Conservation (phyloP, 2,113 vertebrate genomes). For the Ondatra zibethicus region DNA sequence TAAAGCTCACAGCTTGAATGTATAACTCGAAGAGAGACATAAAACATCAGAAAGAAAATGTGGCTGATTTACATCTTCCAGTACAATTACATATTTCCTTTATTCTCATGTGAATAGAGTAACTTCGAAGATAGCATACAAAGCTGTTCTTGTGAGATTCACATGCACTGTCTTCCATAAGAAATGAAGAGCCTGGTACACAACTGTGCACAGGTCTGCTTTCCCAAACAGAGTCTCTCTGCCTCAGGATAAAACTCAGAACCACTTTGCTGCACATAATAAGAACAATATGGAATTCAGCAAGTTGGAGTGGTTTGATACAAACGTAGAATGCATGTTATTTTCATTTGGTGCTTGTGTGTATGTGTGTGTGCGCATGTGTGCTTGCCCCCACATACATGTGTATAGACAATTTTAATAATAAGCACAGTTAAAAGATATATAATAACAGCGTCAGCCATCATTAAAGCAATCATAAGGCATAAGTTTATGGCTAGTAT, state of each 20-base stretch:
- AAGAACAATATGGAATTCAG: not conserved
- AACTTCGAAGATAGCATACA: not conserved
- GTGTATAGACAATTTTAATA: not conserved
- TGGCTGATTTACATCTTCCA: not conserved
- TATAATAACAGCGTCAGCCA: not conserved
- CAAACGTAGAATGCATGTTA: not conserved
- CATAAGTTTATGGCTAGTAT: not conserved
- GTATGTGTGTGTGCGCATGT: not conserved
- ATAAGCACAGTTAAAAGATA: not conserved
- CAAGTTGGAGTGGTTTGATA: not conserved
- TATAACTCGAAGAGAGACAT: not conserved
- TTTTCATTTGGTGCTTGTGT: not conserved
- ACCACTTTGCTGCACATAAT: not conserved
- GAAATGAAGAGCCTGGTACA: accelerated
- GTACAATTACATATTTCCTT: not conserved
- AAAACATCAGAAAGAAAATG: not conserved
- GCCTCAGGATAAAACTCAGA: not conserved
- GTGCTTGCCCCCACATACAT: too few species aligned
- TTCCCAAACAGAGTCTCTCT: not conserved
- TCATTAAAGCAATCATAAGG: not conserved
- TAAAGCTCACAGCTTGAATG: conserved; percentile 9
- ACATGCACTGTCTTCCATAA: accelerated
- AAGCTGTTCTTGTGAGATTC: not conserved
- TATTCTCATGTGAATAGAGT: not conserved
- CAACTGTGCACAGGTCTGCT: not conserved